A percentile compares a stretch with the other conserved stretches of the same genome.
phyloP scores from a whole-genome alignment of 2,113 vertebrate genomes.

The Xiphorhynchus elegans region DNA sequence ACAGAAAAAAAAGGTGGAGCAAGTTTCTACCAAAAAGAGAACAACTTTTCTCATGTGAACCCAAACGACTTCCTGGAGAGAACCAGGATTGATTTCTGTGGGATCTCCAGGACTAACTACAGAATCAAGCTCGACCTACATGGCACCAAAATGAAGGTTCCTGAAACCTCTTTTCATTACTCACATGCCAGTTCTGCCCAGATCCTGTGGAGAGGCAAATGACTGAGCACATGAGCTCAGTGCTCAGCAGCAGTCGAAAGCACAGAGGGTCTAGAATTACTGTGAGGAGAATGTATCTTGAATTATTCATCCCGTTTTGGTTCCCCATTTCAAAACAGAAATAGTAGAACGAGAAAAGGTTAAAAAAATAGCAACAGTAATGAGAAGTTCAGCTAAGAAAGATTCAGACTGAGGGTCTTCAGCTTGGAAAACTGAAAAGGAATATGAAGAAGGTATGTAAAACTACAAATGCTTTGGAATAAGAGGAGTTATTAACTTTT shows the following conservation, averaged over 20 bases:
- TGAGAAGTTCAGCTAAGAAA: not conserved
- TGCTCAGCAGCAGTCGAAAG: not conserved
- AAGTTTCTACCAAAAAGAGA: not conserved
- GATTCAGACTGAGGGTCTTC: not conserved
- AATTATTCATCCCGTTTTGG: slow-evolving; percentile 44
- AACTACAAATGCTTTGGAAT: not conserved
- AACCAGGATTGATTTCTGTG: not conserved
- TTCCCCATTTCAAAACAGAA: slow-evolving; percentile 33
- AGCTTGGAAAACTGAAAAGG: not conserved
- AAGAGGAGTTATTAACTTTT: not conserved
- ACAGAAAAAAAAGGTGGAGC: not conserved
- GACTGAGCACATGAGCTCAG: not conserved
- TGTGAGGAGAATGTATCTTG: not conserved
- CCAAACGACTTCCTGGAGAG: not conserved
- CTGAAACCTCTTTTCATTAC: not conserved
- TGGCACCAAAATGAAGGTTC: not conserved
- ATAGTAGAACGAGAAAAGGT: not conserved
- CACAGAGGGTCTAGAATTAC: slow-evolving; percentile 8
- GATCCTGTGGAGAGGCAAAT: not conserved
- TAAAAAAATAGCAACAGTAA: not conserved
- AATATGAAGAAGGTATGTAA: not conserved
- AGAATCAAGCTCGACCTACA: not conserved
- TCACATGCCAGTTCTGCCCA: not conserved
- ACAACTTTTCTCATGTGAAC: not conserved
- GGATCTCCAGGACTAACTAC: not conserved